Base-by-base conservation (phyloP, 2,797 vertebrate genomes). In the Erithacus rubecula region DNA sequence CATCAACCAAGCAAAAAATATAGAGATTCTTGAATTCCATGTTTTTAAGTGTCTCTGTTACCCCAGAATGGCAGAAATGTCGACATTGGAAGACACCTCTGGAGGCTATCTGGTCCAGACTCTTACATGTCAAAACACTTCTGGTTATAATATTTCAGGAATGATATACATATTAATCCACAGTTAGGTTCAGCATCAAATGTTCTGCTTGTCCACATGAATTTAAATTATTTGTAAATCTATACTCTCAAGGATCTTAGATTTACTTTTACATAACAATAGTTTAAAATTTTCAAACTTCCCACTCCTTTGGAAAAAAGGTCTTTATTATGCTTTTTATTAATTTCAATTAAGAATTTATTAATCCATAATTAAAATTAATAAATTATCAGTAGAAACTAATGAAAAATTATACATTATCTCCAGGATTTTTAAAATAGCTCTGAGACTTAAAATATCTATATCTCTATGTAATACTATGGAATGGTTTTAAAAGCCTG, bases 331-430 rank as follows among this genome's bases (percentile, higher is more conserved):
- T 27, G 7, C 0, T 43, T 90, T 63, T 49, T 75, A 81, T 56
- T 83, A 75, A 90, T 94, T 81, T 94, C 17, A 75, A 24, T 6
- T 78, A 49, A 11, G 87, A 71, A 93, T 83, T 71, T 83, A 91
- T 88, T 86, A 95, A 83, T 53, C 5, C 5, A 49, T 91, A 83
- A 85, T 77, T 91, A 69, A 89, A 79, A 85, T 77, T 0, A 87
- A 87, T 77, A 81, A 83, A 75, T 67, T 75, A 89, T 83, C 19
- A 63, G 29, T 64, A 60, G 49, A 70, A 93, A 81, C 24, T 64
- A 91, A 83, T 91, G 52, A 90, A 77, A 91, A 85, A 23, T 83
- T 19, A 80, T 59, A 52, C 13, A 70, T 80, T 67, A 70, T 67
- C 29, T 52, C 27, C 7, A 56, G 4, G 21, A 83, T 56, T 95